These are phyloP conservation scores for Ptychoptera albimana DNA, from an alignment of 2,888 invertebrate genomes.

Conservation along the genomic window DNA sequence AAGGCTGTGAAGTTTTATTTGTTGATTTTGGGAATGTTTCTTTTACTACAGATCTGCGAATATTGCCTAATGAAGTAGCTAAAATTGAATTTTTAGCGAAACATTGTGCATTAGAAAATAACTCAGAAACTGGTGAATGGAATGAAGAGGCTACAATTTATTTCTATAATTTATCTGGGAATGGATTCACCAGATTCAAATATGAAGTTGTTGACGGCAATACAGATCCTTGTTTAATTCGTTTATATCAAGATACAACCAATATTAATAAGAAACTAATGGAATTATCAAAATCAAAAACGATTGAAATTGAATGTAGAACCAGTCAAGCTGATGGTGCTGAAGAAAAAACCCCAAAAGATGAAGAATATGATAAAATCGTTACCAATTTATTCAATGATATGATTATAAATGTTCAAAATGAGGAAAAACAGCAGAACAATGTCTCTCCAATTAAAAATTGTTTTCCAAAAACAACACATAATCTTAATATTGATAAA, in stretches of 20 bases:
- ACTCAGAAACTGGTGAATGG: constrained; percentile 35
- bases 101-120: constrained; percentile 45
- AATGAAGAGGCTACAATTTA: constrained; percentile 42
- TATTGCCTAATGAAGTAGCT: constrained; percentile 41
- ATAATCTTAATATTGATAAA: no score
- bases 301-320: neutral
- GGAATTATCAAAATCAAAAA: neutral
- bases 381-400: no score
- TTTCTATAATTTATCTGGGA: constrained; percentile 48
- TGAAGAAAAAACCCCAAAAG: no score
- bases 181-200: constrained; percentile 38
- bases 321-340: no score
- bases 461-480: no score
- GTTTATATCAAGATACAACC: constrained; percentile 11
- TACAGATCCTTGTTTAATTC: constrained; percentile 16
- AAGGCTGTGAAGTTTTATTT: constrained; percentile 58
- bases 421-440: no score
- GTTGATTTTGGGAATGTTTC: constrained; percentile 53
- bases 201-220: constrained; percentile 13
- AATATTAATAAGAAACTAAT: neutral
- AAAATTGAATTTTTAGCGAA: constrained; percentile 38
- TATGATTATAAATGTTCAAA: no score
- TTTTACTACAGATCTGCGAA: constrained; percentile 38
- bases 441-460: no score
- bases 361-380: no score